phyloP scores from a whole-genome alignment of 1,140 invertebrate genomes.

The Physella acuta region DNA sequence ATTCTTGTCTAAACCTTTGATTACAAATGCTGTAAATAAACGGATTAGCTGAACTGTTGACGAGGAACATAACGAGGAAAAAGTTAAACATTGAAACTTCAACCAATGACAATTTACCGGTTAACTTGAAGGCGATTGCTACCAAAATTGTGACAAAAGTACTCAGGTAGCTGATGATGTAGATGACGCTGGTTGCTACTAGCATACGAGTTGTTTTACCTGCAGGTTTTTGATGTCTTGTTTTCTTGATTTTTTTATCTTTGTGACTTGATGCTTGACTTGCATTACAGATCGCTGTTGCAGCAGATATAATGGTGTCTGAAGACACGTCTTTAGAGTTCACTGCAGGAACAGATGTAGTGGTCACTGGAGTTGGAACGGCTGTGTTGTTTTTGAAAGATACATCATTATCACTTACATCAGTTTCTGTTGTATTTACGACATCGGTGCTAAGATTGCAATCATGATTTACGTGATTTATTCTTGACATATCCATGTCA shows the following conservation, averaged over 20 bases:
- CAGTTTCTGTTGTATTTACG: too few species aligned
- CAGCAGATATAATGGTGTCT: neutral
- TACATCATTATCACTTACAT: too few species aligned
- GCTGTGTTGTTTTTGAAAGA: too few species aligned
- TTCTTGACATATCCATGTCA: too few species aligned
- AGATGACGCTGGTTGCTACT: conserved; percentile 38
- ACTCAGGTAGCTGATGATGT: conserved; percentile 36
- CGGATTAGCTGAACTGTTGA: conserved; percentile 44
- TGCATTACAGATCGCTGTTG: too few species aligned
- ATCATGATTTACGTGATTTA: too few species aligned
- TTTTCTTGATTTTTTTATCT: too few species aligned
- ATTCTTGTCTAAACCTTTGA: conserved; percentile 36
- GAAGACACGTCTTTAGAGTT: neutral
- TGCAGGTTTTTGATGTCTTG: conserved; percentile 29
- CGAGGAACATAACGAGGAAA: conserved; percentile 35
- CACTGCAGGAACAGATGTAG: neutral
- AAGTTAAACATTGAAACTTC: conserved; percentile 23
- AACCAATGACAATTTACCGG: conserved; percentile 19
- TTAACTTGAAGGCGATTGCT: conserved; percentile 28
- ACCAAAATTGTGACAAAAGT: conserved; percentile 37
- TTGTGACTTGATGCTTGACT: neutral
- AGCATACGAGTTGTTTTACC: conserved; percentile 38
- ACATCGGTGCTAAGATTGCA: too few species aligned
- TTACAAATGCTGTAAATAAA: conserved; percentile 40
- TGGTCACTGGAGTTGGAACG: too few species aligned